Evolutionary conservation across 2,797 vertebrate species (phyloP).

Genomic region (Hyperoplus lanceolatus): DNA sequence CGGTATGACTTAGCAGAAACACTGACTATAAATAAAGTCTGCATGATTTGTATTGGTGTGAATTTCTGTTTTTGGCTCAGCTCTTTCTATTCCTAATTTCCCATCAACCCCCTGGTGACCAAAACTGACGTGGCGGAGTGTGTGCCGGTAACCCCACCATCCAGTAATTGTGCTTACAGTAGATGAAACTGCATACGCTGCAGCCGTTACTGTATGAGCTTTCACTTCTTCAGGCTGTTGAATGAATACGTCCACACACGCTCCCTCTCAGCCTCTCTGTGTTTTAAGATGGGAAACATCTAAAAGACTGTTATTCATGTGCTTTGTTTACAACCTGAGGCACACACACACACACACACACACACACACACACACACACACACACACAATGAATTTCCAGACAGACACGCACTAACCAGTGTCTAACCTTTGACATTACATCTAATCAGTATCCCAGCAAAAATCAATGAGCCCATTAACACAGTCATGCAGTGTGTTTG

Average conservation of each 20-base stretch:
- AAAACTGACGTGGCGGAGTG: conserved; percentile 27
- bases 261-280: conserved; percentile 10
- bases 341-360: conserved; percentile 6
- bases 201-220: conserved; percentile 39
- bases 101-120: conserved; percentile 14
- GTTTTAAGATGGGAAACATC: conserved; percentile 19
- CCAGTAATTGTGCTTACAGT: conserved; percentile 43
- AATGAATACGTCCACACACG: conserved; percentile 34
- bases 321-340: conserved; percentile 17
- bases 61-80: conserved; percentile 29
- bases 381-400: conserved; percentile 1
- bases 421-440: conserved; percentile 51
- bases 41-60: conserved; percentile 6
- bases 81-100: conserved; percentile 12
- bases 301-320: conserved; percentile 7
- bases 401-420: conserved; percentile 23
- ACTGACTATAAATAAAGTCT: conserved; percentile 9
- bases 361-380: background rate
- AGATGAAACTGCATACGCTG: conserved; percentile 35
- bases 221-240: conserved; percentile 46
- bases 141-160: conserved; percentile 34
- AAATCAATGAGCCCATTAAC: conserved; percentile 68
- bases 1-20: conserved; percentile 64
- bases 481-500: conserved; percentile 6
- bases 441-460: conserved; percentile 51